Evolutionary conservation across 2,113 vertebrate genomes (phyloP), one percentile per base, ranked within the genome.

Genomic region (Hemiprocne comata): DNA sequence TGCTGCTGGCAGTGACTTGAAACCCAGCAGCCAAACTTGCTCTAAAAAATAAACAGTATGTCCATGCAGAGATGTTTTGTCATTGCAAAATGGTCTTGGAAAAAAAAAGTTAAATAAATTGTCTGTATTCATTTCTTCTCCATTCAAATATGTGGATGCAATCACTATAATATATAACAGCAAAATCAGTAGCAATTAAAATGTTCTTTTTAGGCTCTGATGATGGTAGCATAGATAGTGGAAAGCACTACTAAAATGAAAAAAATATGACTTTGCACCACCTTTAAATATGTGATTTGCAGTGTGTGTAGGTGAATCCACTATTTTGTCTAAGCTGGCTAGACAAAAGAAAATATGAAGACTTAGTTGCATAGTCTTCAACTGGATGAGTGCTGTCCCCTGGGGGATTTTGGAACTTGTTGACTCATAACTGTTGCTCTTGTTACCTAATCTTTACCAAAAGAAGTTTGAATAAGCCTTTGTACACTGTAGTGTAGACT

Each of bases 41-140:
- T 94, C 40, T 69, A 34, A 82, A 82, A 93, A 94, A 70, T 87
- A 97, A 95, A 95, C 66, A 91, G 15, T 85, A 83, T 82, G 77
- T 75, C 25, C 83, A 64, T 66, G n/a, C 58, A 82, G 58, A 62
- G 58, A 66, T 89, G 19, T 90, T 94, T 93, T 78, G 76, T 57
- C 73, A 61, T 87, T 86, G 76, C 75, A 85, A 90, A 94, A 81
- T 74, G 8, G n/a, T 92, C 48, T 90, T 69, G 25, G 7, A 81
- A 64, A 83, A 81, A 60, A 79, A 19, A 60, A 53, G 42, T 42
- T 62, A 87, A 82, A 85, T 55, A 64, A 15, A 71, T 86, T 42
- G 23, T 75, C 70, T 85, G 17, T 55, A n/a, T 89, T 65, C 50
- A 61, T 89, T 87, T 96, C 4, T n/a, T 93, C 58, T 83, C 38